phyloP scores from a whole-genome alignment of 2,113 vertebrate genomes.

The Anhinga rufa region DNA sequence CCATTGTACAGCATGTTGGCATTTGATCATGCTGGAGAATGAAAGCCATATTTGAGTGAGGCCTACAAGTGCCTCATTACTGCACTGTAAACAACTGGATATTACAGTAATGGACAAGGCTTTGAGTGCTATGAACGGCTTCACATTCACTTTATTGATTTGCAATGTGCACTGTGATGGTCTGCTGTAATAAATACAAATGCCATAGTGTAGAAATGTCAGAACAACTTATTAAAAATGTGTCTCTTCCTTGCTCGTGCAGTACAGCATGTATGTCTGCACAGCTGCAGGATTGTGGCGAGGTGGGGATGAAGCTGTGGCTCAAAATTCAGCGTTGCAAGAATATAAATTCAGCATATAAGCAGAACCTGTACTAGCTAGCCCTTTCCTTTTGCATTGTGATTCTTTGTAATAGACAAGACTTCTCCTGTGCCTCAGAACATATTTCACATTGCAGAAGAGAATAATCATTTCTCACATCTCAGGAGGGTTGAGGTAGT shows the following conservation, averaged over 20 bases:
- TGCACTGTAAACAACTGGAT: constrained; percentile 50
- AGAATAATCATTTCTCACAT: not conserved
- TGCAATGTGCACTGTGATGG: constrained; percentile 46
- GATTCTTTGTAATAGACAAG: not conserved
- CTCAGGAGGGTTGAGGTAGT: not conserved
- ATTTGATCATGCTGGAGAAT: constrained; percentile 46
- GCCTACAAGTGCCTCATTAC: constrained; percentile 57
- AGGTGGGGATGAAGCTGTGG: not conserved
- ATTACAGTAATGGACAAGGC: constrained; percentile 41
- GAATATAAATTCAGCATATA: constrained; percentile 1
- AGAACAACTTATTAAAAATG: constrained; percentile 55
- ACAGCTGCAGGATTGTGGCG: not conserved
- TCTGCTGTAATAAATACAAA: constrained; percentile 57
- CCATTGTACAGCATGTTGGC: constrained; percentile 33
- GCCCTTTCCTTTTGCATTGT: not conserved
- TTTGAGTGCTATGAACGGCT: constrained; percentile 14
- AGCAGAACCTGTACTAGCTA: not conserved
- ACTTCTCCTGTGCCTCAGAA: not conserved
- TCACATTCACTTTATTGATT: constrained; percentile 56
- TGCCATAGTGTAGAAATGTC: constrained; percentile 50
- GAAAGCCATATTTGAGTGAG: constrained; percentile 56
- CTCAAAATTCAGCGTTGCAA: not conserved
- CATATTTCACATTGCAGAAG: not conserved
- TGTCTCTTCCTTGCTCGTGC: not conserved
- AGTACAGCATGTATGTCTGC: not conserved